Evolutionary conservation across 2,888 invertebrate genomes (phyloP), one percentile per base, ranked within the genome.

Genomic region (Onthophagus sagittarius): DNA sequence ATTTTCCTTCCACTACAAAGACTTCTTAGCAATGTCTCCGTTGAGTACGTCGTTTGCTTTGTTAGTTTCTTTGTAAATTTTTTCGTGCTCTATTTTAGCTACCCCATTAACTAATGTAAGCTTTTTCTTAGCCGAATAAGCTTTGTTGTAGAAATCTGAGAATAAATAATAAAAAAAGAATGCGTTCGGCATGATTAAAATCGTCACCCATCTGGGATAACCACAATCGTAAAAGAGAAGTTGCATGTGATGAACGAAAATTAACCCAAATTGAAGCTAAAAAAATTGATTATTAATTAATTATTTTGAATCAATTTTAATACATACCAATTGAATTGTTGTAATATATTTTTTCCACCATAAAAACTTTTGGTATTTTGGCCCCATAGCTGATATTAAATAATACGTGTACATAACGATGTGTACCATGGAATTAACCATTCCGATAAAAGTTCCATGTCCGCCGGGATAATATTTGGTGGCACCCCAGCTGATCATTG

Each of bases 121-220:
- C 32, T 72, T 72, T 31, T 62, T 73, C 5, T 65, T 14, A 77
- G 77, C 11, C 67, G 65, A 14, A 23, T 94, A 95, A 0, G 93
- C 90, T 81, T 93, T 91, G 80, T 92, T 92, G 86, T 97, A 98
- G 88, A 97, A 98, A 81, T 97, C 94, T 75, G 92, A 91, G 87
- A 98, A 98, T 76, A 98, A 89, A 83, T 94, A 91, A 85, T 96
- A 95, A 88, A 98, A 98, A 89, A 98, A 94, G 71, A 96, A 90
- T 7, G 95, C 95, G 86, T 98, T 97, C 7, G 94, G 93, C 15
- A 96, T 89, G 71, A 96, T 96, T 85, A 97, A 93, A 31, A 71
- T 15, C 63, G 94, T 89, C 6, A 93, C 90, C 90, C 93, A 94
- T 78, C 91, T 88, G 2, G 97, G 97, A 84, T 95, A 98, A 71